Base-by-base conservation (phyloP, 2,113 vertebrate species). In the Ploceus nigricollis region DNA sequence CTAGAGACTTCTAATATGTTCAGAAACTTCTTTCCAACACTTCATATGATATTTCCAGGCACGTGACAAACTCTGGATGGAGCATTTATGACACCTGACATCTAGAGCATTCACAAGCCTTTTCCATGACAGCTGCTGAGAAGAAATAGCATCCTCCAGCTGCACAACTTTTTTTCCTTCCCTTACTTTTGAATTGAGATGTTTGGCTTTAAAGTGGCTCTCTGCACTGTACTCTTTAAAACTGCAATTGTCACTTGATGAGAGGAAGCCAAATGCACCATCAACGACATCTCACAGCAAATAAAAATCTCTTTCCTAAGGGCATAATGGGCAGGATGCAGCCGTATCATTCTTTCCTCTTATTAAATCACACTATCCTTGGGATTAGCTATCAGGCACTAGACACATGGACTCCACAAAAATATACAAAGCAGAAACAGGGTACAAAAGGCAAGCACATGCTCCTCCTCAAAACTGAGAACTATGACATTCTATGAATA, bases 121-220 rank as follows among this genome's bases (percentile, higher is more conserved):
- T 95, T 98, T 97, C 96, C 97, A 15, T 92, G 95, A 97, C 97
- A 98, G 97, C 97, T 98, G 98, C 93, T 1, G 23, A 90, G 94
- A 97, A 98, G 97, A 98, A 97, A 90, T 96, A 96, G 95, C 96
- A 97, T 97, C 96, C 97, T 96, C 97, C 97, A 98, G 97, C 97
- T 98, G 98, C 95, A 97, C 90, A 97, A 97, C 97, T 97, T 98
- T 94, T 54, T 69, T 97, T 92, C 95, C 92, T 95, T 97, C 94
- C 90, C 92, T 97, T 96, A 91, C 90, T 94, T 93, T 92, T 96
- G 96, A 97, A 98, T 98, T 97, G 96, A 96, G 95, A 97, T 6
- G n/a, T 96, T 98, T 96, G 90, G 84, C 84, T 97, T 96, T 95
- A 95, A 98, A 98, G 97, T 97, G 97, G 96, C 94, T 97, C 97